A percentile compares a stretch with the other conserved stretches of the same genome.
These are phyloP conservation scores for Ictalurus furcatus DNA, from an alignment of 2,113 vertebrate species.

Conservation along the genomic window DNA sequence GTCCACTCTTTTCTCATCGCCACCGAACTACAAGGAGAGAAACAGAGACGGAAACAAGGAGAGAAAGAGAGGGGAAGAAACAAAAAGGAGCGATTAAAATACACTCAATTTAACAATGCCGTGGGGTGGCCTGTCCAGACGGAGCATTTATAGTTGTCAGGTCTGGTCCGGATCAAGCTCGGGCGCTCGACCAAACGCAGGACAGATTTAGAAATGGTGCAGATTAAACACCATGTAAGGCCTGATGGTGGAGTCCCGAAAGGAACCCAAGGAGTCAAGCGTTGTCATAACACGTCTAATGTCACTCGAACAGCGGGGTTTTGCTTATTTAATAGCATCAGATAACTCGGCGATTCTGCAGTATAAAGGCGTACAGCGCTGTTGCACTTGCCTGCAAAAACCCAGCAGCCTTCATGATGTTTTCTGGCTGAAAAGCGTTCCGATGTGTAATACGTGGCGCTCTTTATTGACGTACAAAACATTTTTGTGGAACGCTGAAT, in stretches of 20 bases:
- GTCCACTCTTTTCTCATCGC: constrained; percentile 89
- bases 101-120: neutral
- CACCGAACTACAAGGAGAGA: constrained; percentile 75
- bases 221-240: constrained; percentile 39
- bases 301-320: neutral
- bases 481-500: neutral
- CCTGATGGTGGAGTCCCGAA: neutral
- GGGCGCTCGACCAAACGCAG: constrained; percentile 7
- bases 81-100: neutral
- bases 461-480: neutral
- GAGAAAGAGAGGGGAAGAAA: neutral
- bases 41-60: neutral
- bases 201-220: constrained; percentile 25
- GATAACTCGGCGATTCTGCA: neutral
- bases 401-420: neutral
- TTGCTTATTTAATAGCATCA: neutral
- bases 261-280: neutral
- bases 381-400: neutral
- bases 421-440: neutral
- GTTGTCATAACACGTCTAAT: neutral
- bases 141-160: constrained; percentile 32
- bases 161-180: constrained; percentile 33
- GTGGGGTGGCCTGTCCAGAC: neutral
- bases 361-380: neutral
- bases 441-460: neutral